phyloP scores from a whole-genome alignment of 1,140 invertebrate species.

The Archivesica marissinica region DNA sequence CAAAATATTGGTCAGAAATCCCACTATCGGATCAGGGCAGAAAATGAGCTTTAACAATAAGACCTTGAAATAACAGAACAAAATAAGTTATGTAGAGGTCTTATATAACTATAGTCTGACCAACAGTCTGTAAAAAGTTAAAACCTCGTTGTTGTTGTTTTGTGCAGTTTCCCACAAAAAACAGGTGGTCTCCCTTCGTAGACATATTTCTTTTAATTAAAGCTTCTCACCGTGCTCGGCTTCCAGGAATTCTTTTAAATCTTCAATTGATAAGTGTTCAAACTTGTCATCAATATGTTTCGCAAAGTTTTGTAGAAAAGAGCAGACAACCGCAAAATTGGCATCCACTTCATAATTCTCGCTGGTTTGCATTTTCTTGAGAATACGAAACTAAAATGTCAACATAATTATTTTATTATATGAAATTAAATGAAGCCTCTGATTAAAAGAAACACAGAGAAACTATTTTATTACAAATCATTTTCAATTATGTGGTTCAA shows the following conservation, averaged over 20 bases:
- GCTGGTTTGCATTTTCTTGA: constrained; percentile 9
- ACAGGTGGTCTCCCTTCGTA: neutral
- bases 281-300: constrained; percentile 87
- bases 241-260: constrained; percentile 22
- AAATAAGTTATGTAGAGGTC: neutral
- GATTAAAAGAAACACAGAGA: no score
- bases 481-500: no score
- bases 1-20: no score
- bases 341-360: constrained; percentile 87
- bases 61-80: no score
- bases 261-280: neutral
- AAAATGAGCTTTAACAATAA: no score
- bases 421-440: no score
- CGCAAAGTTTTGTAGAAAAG: constrained; percentile 95
- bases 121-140: neutral
- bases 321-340: constrained; percentile 97
- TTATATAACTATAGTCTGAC: neutral
- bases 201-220: neutral
- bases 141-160: neutral
- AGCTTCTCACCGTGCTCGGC: neutral
- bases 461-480: no score
- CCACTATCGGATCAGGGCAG: no score
- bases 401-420: no score
- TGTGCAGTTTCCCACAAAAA: neutral
- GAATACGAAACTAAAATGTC: constrained; percentile 10